phyloP scores from a whole-genome alignment of 2,113 vertebrate species.

The crab-eating macaque (Macaca fascicularis) region DNA sequence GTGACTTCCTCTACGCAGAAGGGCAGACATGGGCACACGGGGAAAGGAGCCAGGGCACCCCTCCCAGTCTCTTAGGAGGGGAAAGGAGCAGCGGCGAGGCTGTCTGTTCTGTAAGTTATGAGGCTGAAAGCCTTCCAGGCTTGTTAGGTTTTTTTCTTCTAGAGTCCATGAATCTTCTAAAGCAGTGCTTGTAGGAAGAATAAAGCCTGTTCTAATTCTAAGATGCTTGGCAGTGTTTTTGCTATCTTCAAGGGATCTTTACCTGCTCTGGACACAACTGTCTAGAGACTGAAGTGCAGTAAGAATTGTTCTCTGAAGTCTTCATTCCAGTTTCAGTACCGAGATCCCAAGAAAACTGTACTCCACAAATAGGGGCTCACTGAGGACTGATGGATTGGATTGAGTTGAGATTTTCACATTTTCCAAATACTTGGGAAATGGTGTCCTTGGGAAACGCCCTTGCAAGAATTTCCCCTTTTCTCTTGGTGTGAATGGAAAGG shows the following conservation, averaged over 20 bases:
- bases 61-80: background rate
- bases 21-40: background rate
- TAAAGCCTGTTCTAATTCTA: background rate
- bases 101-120: background rate
- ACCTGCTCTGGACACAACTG: background rate
- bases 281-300: background rate
- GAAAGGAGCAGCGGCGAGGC: background rate
- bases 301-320: background rate
- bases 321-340: background rate
- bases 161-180: background rate
- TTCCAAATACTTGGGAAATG: background rate
- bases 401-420: background rate
- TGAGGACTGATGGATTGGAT: background rate
- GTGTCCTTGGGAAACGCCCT: background rate
- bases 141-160: background rate
- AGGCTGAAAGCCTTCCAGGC: background rate
- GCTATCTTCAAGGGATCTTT: background rate
- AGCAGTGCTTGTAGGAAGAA: background rate
- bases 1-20: conserved; percentile 40
- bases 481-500: background rate
- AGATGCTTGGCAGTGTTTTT: background rate
- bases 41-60: background rate
- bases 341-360: background rate
- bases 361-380: background rate
- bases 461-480: background rate